A percentile compares a stretch with the other conserved stretches of the same genome.
These are phyloP conservation scores for Piaya cayana DNA, from an alignment of 2,113 vertebrate species.

Conservation along the genomic window DNA sequence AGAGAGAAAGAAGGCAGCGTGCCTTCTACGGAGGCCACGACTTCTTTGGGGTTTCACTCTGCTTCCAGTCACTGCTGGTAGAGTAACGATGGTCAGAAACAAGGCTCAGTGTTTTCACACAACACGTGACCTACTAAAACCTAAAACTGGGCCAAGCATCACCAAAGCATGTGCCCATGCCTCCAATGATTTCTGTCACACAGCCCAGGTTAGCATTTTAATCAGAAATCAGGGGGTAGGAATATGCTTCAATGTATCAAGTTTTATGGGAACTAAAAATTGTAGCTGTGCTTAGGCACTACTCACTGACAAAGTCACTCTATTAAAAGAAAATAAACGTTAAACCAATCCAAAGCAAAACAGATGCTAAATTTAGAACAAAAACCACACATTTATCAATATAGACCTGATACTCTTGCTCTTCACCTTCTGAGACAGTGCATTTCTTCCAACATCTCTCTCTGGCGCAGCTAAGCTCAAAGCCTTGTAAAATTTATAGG, in stretches of 20 bases:
- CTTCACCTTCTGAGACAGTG: background rate
- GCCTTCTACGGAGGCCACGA: background rate
- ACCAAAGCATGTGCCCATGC: background rate
- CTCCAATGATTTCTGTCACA: background rate
- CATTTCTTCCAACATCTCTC: background rate
- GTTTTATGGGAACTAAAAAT: background rate
- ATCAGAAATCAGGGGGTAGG: background rate
- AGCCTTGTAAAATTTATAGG: background rate
- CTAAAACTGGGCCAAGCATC: background rate
- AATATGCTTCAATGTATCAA: background rate
- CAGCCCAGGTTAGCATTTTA: background rate
- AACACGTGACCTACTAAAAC: background rate
- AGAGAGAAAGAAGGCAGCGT: background rate
- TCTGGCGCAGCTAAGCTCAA: background rate
- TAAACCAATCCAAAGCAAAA: constrained; percentile 11
- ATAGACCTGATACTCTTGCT: background rate
- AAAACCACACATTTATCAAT: background rate
- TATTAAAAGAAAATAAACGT: background rate
- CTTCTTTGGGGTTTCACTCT: background rate
- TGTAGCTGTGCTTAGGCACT: background rate
- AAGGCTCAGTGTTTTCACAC: background rate
- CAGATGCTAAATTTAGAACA: background rate
- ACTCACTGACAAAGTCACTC: background rate
- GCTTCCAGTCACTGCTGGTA: background rate
- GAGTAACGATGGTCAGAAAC: background rate